These are phyloP conservation scores for Propithecus deckenii DNA, from an alignment of 2,797 vertebrate genomes.

Conservation along the genomic window DNA sequence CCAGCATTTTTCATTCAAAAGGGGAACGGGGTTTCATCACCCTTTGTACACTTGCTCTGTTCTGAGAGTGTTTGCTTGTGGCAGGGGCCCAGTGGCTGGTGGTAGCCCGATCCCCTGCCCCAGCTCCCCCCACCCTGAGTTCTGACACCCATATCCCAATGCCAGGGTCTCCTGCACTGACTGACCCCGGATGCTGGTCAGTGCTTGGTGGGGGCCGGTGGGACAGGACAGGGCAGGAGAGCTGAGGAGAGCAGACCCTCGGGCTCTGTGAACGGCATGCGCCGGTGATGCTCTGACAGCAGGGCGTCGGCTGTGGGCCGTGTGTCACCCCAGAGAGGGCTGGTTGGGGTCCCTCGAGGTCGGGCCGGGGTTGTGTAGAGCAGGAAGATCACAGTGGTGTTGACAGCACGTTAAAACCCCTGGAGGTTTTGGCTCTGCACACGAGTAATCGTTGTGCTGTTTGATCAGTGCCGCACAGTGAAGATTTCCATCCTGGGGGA, in stretches of 20 bases:
- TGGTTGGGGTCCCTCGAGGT: neutral
- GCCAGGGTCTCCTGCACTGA: neutral
- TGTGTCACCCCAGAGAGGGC: accelerated
- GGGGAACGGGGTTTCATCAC: neutral
- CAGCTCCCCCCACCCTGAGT: accelerated
- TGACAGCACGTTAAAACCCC: too few relatives aligned
- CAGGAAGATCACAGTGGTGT: neutral
- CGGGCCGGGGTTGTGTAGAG: neutral
- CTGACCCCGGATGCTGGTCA: neutral
- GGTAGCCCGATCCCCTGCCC: neutral
- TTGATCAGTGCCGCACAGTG: conserved; percentile 93
- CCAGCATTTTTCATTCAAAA: neutral
- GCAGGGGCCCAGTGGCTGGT: neutral
- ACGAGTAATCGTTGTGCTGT: neutral
- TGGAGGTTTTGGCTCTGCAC: too few relatives aligned
- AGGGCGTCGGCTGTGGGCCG: accelerated
- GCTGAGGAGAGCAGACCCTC: neutral
- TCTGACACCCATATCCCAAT: neutral
- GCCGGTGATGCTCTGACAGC: neutral
- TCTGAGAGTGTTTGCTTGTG: neutral
- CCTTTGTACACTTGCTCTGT: neutral
- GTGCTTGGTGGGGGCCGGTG: neutral
- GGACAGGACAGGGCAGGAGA: neutral
- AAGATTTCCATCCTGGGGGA: conserved; percentile 97
- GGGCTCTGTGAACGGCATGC: neutral